phyloP scores from a whole-genome alignment of 92 coral and sea anemone species.

The Umimayanthus kanabou region DNA sequence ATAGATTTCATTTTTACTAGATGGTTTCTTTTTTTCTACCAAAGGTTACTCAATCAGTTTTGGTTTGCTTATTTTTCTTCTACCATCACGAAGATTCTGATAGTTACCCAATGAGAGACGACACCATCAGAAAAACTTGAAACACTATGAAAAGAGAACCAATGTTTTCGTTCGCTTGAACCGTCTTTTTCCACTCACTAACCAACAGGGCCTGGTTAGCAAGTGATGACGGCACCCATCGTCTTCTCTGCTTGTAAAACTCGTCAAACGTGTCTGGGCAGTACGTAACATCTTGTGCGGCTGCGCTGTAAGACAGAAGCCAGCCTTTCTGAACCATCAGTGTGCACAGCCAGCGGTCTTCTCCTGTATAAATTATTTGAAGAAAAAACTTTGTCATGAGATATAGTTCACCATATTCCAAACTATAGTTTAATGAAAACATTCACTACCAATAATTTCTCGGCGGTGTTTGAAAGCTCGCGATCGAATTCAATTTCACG shows the following conservation, averaged over 20 bases:
- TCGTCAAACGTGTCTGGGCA: slow-evolving; percentile 97
- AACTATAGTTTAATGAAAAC: too few relatives aligned
- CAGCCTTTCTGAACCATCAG: slow-evolving; percentile 98
- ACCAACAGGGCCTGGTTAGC: slow-evolving; percentile 84
- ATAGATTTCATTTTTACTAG: too few relatives aligned
- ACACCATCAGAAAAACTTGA: slow-evolving; percentile 57
- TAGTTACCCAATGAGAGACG: slow-evolving; percentile 59
- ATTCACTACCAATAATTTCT: too few relatives aligned
- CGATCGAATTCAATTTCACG: background rate
- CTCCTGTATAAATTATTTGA: slow-evolving; percentile 54
- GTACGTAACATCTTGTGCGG: slow-evolving; percentile 91
- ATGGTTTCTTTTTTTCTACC: too few relatives aligned
- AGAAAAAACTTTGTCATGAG: too few relatives aligned
- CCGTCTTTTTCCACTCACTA: slow-evolving; percentile 69
- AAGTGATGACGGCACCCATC: slow-evolving; percentile 97
- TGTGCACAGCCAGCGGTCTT: slow-evolving; percentile 99
- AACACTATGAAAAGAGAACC: slow-evolving; percentile 49
- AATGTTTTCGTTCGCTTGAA: slow-evolving; percentile 52
- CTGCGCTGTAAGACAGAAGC: slow-evolving; percentile 96
- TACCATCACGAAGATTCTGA: too few relatives aligned
- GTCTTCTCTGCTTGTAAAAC: slow-evolving; percentile 93
- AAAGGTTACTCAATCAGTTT: too few relatives aligned
- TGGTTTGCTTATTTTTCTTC: background rate
- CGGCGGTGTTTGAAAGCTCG: too few relatives aligned
- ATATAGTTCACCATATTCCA: too few relatives aligned